Evolutionary conservation across 2,113 vertebrate genomes (phyloP), one percentile per base, ranked within the genome.

Genomic region (Manacus vitellinus): DNA sequence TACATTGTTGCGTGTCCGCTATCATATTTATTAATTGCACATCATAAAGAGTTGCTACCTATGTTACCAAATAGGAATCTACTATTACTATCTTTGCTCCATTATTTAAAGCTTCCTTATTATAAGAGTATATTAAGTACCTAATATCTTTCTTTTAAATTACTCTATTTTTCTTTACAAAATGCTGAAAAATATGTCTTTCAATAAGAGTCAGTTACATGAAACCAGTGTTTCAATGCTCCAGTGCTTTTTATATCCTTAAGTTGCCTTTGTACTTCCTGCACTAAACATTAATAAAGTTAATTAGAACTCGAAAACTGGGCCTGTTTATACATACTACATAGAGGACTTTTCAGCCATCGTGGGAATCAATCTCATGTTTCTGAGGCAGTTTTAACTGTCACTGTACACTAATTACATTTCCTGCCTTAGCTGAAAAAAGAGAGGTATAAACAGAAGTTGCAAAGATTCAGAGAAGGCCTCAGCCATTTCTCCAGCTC

Each of bases 281-380:
- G 85, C 93, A 97, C 95, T 93, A 92, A 97, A 85, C 85, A 97
- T 96, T 97, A 97, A 98, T 97, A 97, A 97, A 98, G 91, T 97
- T 98, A 97, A 98, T 98, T 98, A 97, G 91, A 95, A 97, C 82
- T 96, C 5, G 6, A 95, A 97, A 93, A 85, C 67, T 79, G 70
- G 63, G 52, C 91, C 86, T 96, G 72, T 94, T 97, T 96, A 91
- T 95, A 92, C 87, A 55, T 89, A 47, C 31, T 31, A 78, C 83
- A 63, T 27, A 55, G 66, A 88, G 41, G 70, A 47, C 18, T 89
- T 89, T 77, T 91, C 80, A 94, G 81, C 80, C 67, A 8, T 72
- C 49, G 4, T 82, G 52, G 84, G 86, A 97, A 91, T 95, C 73
- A 96, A 23, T 89, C 76, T 89, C 65, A 2, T 55, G 59, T 91